These are phyloP conservation scores for Drosophila malerkotliana DNA, from an alignment of 1,140 invertebrate genomes.

Conservation along the genomic window DNA sequence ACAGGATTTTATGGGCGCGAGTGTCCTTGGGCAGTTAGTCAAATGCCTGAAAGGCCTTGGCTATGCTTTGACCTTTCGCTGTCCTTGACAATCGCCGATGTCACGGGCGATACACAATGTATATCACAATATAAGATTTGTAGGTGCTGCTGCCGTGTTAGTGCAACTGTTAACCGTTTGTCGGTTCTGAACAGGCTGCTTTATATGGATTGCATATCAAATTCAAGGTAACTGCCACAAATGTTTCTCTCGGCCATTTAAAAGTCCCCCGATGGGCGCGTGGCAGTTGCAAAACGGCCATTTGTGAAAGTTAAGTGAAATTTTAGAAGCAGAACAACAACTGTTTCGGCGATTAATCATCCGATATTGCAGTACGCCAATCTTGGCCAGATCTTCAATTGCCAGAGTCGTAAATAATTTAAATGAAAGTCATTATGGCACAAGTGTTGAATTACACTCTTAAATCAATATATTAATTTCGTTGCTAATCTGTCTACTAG, in stretches of 20 bases:
- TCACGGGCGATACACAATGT: conserved; percentile 11
- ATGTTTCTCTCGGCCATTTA: conserved; percentile 15
- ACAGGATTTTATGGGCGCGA: conserved; percentile 44
- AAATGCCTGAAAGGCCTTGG: conserved; percentile 30
- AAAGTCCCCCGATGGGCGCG: conserved; percentile 54
- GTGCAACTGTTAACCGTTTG: conserved; percentile 68
- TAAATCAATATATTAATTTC: conserved; percentile 26
- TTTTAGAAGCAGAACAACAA: conserved; percentile 36
- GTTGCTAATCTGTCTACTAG: conserved; percentile 16
- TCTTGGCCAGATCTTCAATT: not conserved
- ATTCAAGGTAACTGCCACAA: conserved; percentile 56
- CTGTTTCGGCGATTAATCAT: conserved; percentile 30
- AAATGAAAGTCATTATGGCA: conserved; percentile 31
- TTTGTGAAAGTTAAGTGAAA: conserved; percentile 36
- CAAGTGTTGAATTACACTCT: conserved; percentile 11
- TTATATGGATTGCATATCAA: conserved; percentile 51
- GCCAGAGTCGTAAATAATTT: conserved; percentile 7
- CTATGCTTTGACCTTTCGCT: conserved; percentile 43
- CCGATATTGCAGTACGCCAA: not conserved
- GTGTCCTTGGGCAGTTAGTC: conserved; percentile 60
- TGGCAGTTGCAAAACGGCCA: conserved; percentile 48
- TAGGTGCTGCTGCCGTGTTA: conserved; percentile 34
- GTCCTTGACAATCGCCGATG: conserved; percentile 30
- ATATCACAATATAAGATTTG: not conserved
- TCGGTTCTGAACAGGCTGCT: conserved; percentile 39